Percentiles rank a stretch among this genome's conserved stretches.
These are phyloP conservation scores for Acronicta leporina DNA, from an alignment of 2,888 invertebrate species.

Conservation along the genomic window DNA sequence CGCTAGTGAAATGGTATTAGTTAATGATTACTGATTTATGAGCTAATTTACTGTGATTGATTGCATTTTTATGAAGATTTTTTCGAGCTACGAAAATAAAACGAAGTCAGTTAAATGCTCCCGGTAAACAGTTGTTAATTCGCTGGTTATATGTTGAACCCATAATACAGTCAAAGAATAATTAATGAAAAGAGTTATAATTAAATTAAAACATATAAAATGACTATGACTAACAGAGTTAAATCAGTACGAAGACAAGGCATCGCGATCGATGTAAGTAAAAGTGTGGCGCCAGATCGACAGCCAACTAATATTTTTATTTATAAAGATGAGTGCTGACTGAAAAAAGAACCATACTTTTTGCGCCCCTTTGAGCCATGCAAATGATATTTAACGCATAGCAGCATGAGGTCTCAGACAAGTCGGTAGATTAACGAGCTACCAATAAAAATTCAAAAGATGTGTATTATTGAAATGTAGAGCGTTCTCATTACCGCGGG, in stretches of 20 bases:
- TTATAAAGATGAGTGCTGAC: slow-evolving; percentile 77
- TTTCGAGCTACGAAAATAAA: slow-evolving; percentile 38
- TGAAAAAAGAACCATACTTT: slow-evolving; percentile 64
- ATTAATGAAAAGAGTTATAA: slow-evolving; percentile 14
- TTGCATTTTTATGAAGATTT: slow-evolving; percentile 46
- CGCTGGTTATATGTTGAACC: slow-evolving; percentile 8
- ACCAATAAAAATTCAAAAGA: slow-evolving; percentile 72
- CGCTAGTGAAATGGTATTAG: slow-evolving; percentile 51
- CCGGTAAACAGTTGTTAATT: slow-evolving; percentile 19
- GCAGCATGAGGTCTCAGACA: slow-evolving; percentile 74
- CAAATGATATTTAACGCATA: slow-evolving; percentile 77
- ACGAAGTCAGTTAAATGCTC: slow-evolving; percentile 60
- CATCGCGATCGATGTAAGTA: slow-evolving; percentile 76
- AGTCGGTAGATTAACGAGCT: slow-evolving; percentile 73
- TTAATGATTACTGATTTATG: slow-evolving; percentile 51
- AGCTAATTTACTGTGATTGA: slow-evolving; percentile 41
- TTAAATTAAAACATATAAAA: slow-evolving; percentile 33
- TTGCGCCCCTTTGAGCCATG: slow-evolving; percentile 71
- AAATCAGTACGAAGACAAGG: slow-evolving; percentile 74
- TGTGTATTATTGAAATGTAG: slow-evolving; percentile 58
- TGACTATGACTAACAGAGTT: slow-evolving; percentile 61
- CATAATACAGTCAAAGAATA: not conserved
- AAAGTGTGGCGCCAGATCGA: slow-evolving; percentile 83
- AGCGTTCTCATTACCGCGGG: slow-evolving; percentile 65
- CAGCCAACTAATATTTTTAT: slow-evolving; percentile 72